phyloP scores from a whole-genome alignment of 2,113 vertebrate species.

The Xiphophorus maculatus region DNA sequence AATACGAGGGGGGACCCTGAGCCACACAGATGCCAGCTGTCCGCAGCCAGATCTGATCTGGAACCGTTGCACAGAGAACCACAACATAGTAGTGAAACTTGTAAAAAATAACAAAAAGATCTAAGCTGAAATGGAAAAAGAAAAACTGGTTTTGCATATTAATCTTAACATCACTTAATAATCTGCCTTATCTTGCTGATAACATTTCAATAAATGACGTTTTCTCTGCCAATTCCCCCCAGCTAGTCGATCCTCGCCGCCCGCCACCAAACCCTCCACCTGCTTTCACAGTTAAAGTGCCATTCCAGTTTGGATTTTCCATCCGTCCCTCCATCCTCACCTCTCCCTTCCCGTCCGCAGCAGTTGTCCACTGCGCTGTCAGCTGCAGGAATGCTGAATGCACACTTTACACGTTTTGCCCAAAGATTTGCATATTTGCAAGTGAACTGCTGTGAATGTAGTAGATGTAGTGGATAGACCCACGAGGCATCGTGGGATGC shows the following conservation, averaged over 20 bases:
- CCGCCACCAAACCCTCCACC: not conserved
- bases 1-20: conserved; percentile 36
- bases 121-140: conserved; percentile 14
- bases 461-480: conserved; percentile 52
- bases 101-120: conserved; percentile 2
- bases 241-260: conserved; percentile 37
- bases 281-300: conserved; percentile 32
- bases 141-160: conserved; percentile 17
- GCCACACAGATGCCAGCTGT: conserved; percentile 22
- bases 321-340: conserved; percentile 39
- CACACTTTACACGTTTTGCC: conserved; percentile 75
- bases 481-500: conserved; percentile 38
- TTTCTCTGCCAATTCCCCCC: conserved; percentile 46
- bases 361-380: conserved; percentile 69
- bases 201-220: conserved; percentile 52
- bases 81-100: conserved; percentile 28
- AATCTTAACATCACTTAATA: conserved; percentile 50
- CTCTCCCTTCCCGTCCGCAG: conserved; percentile 62
- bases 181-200: conserved; percentile 45
- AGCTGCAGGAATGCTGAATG: conserved; percentile 69
- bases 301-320: conserved; percentile 40
- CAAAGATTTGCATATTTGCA: conserved; percentile 81
- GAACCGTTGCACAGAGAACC: conserved; percentile 35
- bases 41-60: conserved; percentile 22
- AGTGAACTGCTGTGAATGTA: conserved; percentile 75